These are phyloP conservation scores for Bufotes viridis DNA, from an alignment of 2,797 vertebrate species.

Conservation along the genomic window DNA sequence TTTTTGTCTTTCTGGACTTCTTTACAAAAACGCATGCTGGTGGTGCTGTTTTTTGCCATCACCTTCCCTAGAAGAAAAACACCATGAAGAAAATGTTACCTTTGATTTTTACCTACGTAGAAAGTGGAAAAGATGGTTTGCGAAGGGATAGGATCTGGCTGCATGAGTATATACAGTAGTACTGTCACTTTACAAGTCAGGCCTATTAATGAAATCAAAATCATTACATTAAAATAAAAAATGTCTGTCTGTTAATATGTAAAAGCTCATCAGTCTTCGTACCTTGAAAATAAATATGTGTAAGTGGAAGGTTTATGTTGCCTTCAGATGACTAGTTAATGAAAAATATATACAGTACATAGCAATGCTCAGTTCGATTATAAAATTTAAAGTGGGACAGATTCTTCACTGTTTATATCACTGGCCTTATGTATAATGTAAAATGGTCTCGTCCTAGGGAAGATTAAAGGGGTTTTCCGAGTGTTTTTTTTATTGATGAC, in stretches of 20 bases:
- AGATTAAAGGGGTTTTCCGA: constrained; percentile 1
- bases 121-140: no score
- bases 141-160: no score
- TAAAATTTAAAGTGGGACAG: constrained; percentile 23
- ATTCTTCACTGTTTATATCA: constrained; percentile 22
- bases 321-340: background rate
- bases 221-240: background rate
- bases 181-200: no score
- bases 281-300: background rate
- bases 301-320: background rate
- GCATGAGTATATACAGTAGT: no score
- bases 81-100: no score
- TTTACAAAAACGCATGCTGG: no score
- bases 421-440: constrained; percentile 49
- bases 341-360: background rate
- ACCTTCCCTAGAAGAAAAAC: no score
- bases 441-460: constrained; percentile 37
- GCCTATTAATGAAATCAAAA: no score
- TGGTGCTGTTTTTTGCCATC: no score
- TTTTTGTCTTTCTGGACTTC: no score
- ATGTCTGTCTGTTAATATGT: background rate
- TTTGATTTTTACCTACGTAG: no score
- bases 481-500: no score
- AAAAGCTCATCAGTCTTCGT: background rate
- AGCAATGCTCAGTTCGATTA: background rate